Percentiles rank a stretch among this genome's conserved stretches.
These are phyloP conservation scores for Trimorus sp. DNA, from an alignment of 2,888 invertebrate species.

Conservation along the genomic window DNA sequence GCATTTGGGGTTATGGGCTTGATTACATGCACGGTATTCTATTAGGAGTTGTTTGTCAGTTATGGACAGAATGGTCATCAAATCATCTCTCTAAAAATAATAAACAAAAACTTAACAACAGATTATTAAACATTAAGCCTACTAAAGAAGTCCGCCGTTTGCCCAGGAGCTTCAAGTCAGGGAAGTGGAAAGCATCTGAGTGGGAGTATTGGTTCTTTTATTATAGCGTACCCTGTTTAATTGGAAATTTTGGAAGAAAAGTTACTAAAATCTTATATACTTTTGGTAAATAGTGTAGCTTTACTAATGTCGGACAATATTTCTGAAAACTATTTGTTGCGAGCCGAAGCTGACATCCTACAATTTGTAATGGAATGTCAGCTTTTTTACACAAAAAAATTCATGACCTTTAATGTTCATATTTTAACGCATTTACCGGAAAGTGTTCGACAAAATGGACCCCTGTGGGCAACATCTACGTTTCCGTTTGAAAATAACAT, in stretches of 20 bases:
- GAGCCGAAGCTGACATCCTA: constrained; percentile 48
- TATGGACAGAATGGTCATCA: constrained; percentile 7
- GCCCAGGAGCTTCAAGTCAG: not conserved
- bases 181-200: constrained; percentile 16
- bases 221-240: constrained; percentile 20
- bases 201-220: constrained; percentile 10
- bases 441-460: constrained; percentile 55
- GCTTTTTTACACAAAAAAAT: constrained; percentile 34
- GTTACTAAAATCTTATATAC: not conserved
- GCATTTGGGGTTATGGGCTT: not conserved
- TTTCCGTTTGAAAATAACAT: constrained; percentile 58
- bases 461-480: constrained; percentile 60
- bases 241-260: constrained; percentile 14
- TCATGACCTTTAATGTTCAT: constrained; percentile 64
- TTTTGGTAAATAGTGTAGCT: constrained; percentile 36
- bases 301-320: constrained; percentile 36
- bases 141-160: constrained; percentile 20
- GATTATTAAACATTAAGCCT: constrained; percentile 8
- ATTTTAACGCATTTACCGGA: constrained; percentile 42
- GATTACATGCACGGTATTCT: not conserved
- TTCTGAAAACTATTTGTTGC: constrained; percentile 44
- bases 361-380: constrained; percentile 59
- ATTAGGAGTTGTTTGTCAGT: constrained; percentile 7
- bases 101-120: not conserved
- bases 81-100: not conserved